phyloP scores from a whole-genome alignment of 2,888 invertebrate species.

The Chaetogeoica ovagalla region DNA sequence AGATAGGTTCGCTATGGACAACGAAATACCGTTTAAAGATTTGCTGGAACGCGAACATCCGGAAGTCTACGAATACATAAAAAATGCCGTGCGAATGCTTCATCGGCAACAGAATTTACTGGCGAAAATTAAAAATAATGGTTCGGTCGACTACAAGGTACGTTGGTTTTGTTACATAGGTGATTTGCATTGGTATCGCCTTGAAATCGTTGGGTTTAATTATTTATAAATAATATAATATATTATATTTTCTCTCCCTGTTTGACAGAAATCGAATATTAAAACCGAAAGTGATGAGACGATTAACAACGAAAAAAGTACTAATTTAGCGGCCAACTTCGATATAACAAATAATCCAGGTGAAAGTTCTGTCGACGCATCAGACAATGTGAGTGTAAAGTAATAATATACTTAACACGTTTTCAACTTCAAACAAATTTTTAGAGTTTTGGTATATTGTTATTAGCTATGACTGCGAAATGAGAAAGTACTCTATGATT shows the following conservation, averaged over 20 bases:
- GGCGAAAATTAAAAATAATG: conserved; percentile 13
- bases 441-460: too few relatives aligned
- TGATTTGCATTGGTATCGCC: not conserved
- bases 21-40: conserved; percentile 35
- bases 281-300: not conserved
- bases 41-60: conserved; percentile 29
- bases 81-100: conserved; percentile 37
- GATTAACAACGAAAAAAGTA: not conserved
- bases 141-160: conserved; percentile 6
- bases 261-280: conserved; percentile 6
- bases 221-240: too few relatives aligned
- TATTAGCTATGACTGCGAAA: too few relatives aligned
- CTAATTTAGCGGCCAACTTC: not conserved
- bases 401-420: not conserved
- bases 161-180: not conserved
- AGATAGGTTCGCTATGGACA: not conserved
- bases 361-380: not conserved
- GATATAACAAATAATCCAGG: not conserved
- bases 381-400: not conserved
- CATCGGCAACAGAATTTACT: conserved; percentile 38
- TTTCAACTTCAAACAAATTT: not conserved
- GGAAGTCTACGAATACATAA: conserved; percentile 27
- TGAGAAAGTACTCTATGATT: too few relatives aligned
- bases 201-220: too few relatives aligned
- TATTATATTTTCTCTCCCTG: not conserved